Base-by-base conservation (phyloP, 2,888 invertebrate species). In the Pilophorus perplexus region DNA sequence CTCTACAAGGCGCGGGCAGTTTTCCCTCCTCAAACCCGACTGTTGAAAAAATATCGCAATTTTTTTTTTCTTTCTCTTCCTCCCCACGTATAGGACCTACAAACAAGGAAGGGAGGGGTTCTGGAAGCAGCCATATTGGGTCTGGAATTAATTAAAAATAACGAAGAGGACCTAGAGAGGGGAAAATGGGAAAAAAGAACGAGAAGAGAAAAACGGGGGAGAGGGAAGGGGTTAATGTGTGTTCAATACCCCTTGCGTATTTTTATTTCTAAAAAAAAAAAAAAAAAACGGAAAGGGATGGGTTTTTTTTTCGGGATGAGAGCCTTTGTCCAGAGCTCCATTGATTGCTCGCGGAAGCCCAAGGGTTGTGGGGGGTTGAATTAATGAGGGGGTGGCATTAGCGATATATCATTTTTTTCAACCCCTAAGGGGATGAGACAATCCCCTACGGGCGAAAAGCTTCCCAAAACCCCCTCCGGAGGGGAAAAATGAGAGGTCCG, bases 121-220 rank as follows among this genome's bases (percentile, higher is more conserved):
- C 69, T n/a, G n/a, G n/a, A n/a, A n/a, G n/a, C n/a, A n/a, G 69
- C 69, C 69, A 69, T 70, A 70, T 70, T 70, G 70, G 70, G 67
- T 22, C 42, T 48, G 70, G 70, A 70, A 70, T 70, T 70, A 70
- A 70, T 70, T 70, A 70, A 70, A 70, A 70, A 70, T 70, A 70
- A 70, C 70, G 68, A 70, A 68, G 68, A 64, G 59, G 66, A 23
- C 22, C 38, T 23, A 57, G 42, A 48, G 66, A 46, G 50, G 23
- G 46, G 20, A 55, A 22, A 25, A 10, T n/a, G 48, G 48, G 12
- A 4, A 48, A 18, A 48, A 48, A 48, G 20, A 48, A 18, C 12
- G 18, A 6, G 4, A 48, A 5, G 6, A 16, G 14, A 42, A 10
- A 14, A 20, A 18, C 12, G 12, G 20, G 12, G 5, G 20, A 48